Conservation (phyloP, 2,113 vertebrate species). For the Vireo altiloquus region DNA sequence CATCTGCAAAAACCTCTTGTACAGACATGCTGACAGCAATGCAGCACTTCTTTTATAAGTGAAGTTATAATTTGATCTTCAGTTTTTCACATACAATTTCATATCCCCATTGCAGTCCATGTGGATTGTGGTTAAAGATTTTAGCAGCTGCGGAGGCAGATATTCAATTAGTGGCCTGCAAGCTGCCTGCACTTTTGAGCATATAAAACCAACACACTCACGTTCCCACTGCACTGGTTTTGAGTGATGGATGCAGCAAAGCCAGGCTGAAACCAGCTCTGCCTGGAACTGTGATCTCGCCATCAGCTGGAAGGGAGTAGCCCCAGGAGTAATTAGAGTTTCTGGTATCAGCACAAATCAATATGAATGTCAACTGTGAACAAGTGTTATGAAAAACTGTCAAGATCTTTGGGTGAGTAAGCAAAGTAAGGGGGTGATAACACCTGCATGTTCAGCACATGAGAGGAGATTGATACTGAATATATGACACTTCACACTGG, state of each 20-base stretch:
- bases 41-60: background rate
- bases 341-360: background rate
- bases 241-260: background rate
- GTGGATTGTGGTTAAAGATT: background rate
- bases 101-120: background rate
- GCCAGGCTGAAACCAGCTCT: background rate
- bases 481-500: background rate
- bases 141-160: background rate
- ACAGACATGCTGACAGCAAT: background rate
- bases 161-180: background rate
- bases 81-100: background rate
- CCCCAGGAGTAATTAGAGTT: background rate
- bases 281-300: background rate
- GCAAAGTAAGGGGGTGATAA: background rate
- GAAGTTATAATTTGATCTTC: background rate
- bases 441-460: background rate
- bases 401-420: background rate
- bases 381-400: background rate
- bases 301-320: background rate
- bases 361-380: background rate
- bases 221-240: background rate
- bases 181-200: background rate
- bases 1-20: background rate
- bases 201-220: background rate
- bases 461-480: background rate